These are phyloP conservation scores for Lasioglossum villosulum DNA, from an alignment of 2,888 invertebrate species.

Conservation along the genomic window DNA sequence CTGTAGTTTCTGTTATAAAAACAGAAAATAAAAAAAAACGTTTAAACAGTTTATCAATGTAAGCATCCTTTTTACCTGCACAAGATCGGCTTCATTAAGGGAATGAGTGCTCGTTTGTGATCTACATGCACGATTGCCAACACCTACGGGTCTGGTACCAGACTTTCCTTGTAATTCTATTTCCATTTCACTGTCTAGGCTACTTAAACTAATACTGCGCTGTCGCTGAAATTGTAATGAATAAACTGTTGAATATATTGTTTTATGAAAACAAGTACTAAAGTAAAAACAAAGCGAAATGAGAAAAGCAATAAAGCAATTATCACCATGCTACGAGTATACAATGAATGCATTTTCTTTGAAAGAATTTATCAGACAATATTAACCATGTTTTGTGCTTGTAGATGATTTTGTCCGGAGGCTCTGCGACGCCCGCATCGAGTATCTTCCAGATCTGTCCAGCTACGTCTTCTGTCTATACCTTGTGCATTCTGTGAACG, in stretches of 20 bases:
- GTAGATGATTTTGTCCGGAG: slow-evolving; percentile 81
- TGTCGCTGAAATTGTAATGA: slow-evolving; percentile 77
- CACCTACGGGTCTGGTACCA: slow-evolving; percentile 85
- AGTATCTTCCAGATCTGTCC: slow-evolving; percentile 93
- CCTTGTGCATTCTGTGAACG: slow-evolving; percentile 85
- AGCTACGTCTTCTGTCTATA: slow-evolving; percentile 90
- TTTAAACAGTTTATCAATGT: slow-evolving; percentile 2
- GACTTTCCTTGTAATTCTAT: slow-evolving; percentile 85
- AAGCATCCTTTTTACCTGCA: slow-evolving; percentile 86
- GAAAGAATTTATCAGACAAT: slow-evolving; percentile 41
- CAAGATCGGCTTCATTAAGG: slow-evolving; percentile 93
- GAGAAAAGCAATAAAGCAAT: slow-evolving; percentile 50
- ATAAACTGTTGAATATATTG: slow-evolving; percentile 42
- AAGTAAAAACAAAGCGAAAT: slow-evolving; percentile 46
- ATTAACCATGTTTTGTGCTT: slow-evolving; percentile 82
- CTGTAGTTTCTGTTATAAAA: slow-evolving; percentile 27
- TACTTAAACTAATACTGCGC: slow-evolving; percentile 89
- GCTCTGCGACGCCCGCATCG: slow-evolving; percentile 78
- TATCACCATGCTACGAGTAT: slow-evolving; percentile 52
- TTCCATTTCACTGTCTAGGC: slow-evolving; percentile 95
- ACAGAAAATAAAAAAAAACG: background rate
- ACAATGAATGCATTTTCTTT: slow-evolving; percentile 35
- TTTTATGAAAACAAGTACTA: slow-evolving; percentile 2
- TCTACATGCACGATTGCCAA: slow-evolving; percentile 79
- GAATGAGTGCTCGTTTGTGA: slow-evolving; percentile 90